These are phyloP conservation scores for Chloroceryle aenea DNA, from an alignment of 2,113 vertebrate species.

Conservation along the genomic window DNA sequence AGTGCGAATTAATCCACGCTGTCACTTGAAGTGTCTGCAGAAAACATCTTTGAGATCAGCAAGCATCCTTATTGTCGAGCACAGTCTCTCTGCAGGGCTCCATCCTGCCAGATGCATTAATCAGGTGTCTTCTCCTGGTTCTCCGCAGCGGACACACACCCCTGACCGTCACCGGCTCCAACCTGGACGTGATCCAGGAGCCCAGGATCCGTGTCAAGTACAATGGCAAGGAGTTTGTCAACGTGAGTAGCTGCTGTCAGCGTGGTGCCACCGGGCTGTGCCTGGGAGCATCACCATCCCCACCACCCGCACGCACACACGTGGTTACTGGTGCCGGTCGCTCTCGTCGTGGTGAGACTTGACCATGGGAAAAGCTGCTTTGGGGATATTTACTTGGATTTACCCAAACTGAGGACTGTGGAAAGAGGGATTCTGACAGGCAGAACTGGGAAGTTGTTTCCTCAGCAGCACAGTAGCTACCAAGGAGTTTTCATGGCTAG, in stretches of 20 bases:
- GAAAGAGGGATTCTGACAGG: neutral
- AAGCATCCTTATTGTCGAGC: neutral
- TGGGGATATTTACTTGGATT: neutral
- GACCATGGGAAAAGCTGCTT: fast-evolving
- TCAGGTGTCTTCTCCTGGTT: neutral
- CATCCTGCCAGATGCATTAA: neutral
- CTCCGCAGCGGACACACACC: slow-evolving; percentile 90
- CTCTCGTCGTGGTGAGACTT: neutral
- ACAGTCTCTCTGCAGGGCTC: neutral
- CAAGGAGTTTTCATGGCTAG: neutral
- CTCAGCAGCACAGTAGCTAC: neutral
- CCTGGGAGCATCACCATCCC: neutral
- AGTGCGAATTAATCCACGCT: neutral
- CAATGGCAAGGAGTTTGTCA: slow-evolving; percentile 91
- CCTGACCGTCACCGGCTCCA: slow-evolving; percentile 91
- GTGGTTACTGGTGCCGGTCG: fast-evolving
- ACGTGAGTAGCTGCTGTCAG: slow-evolving; percentile 81
- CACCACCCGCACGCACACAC: fast-evolving
- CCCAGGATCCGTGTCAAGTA: slow-evolving; percentile 93
- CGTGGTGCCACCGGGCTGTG: fast-evolving
- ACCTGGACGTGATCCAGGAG: slow-evolving; percentile 96
- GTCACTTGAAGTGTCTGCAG: neutral
- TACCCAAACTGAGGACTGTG: neutral
- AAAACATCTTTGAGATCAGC: neutral
- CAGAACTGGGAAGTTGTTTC: neutral